These are phyloP conservation scores for Parauchenoglanis ngamensis DNA, from an alignment of 2,797 vertebrate species.

Conservation along the genomic window DNA sequence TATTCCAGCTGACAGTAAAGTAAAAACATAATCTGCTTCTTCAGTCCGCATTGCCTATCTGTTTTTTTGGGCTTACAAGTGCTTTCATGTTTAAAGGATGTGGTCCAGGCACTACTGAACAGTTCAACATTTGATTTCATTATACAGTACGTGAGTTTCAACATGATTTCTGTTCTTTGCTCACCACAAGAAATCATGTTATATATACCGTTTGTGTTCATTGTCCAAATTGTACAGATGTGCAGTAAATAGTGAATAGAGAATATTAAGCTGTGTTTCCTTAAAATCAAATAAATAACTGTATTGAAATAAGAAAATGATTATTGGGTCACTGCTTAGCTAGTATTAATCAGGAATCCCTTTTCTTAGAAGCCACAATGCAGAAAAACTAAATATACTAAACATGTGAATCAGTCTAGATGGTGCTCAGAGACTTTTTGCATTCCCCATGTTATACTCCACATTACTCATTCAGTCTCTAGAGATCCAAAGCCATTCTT, in stretches of 20 bases:
- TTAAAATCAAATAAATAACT: not conserved
- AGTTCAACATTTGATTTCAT: not conserved
- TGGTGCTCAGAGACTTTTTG: not conserved
- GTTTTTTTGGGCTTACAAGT: not conserved
- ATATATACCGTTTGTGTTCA: not conserved
- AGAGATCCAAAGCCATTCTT: not conserved
- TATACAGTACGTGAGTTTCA: not conserved
- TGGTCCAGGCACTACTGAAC: not conserved
- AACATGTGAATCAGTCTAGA: not conserved
- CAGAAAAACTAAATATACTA: not conserved
- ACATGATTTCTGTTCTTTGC: not conserved
- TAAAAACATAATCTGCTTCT: not conserved
- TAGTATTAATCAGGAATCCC: not conserved
- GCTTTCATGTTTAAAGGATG: not conserved
- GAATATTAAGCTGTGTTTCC: not conserved
- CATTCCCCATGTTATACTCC: not conserved
- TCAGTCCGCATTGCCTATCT: not conserved
- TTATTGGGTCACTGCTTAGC: not conserved
- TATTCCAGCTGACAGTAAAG: not conserved
- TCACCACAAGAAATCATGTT: not conserved
- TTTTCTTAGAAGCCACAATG: not conserved
- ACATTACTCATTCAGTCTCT: not conserved
- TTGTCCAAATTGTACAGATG: not conserved
- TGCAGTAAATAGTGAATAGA: not conserved
- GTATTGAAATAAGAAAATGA: not conserved